Percentiles rank a stretch among this genome's conserved stretches.
phyloP scores from a whole-genome alignment of 2,113 vertebrate species.

The Geococcyx californianus region DNA sequence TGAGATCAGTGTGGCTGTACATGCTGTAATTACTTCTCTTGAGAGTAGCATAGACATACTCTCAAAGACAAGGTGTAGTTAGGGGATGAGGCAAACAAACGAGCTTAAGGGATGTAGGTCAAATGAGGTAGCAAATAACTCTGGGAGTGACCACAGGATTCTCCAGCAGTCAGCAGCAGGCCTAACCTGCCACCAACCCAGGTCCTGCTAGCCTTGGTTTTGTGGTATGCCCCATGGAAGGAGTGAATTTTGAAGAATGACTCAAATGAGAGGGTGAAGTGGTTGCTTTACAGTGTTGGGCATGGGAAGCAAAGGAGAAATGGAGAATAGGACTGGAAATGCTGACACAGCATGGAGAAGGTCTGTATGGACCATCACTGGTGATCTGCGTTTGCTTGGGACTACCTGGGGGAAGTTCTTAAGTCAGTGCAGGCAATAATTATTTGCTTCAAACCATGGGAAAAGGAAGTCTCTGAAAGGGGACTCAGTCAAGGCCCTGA shows the following conservation, averaged over 20 bases:
- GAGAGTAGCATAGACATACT: not conserved
- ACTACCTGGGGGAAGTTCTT: not conserved
- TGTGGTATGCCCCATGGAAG: not conserved
- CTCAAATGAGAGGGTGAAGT: not conserved
- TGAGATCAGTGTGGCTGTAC: not conserved
- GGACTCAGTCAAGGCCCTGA: not conserved
- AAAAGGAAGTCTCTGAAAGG: not conserved
- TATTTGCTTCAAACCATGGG: not conserved
- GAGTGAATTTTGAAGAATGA: not conserved
- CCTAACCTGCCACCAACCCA: not conserved
- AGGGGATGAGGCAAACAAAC: constrained; percentile 26
- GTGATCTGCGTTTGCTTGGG: not conserved
- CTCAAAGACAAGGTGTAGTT: constrained; percentile 10
- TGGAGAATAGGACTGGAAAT: not conserved
- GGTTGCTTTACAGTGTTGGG: not conserved
- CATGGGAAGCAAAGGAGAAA: not conserved
- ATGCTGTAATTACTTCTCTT: constrained; percentile 26
- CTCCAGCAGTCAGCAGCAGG: not conserved
- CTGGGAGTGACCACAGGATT: not conserved
- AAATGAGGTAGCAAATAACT: constrained; percentile 9
- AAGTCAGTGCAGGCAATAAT: not conserved
- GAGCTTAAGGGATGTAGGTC: constrained; percentile 1
- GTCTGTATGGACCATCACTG: not conserved
- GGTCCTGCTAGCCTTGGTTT: not conserved
- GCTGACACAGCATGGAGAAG: not conserved